A percentile compares a stretch with the other conserved stretches of the same genome.
These are phyloP conservation scores for Panagrolaimus sp. DNA, from an alignment of 1,140 invertebrate species.

Conservation along the genomic window DNA sequence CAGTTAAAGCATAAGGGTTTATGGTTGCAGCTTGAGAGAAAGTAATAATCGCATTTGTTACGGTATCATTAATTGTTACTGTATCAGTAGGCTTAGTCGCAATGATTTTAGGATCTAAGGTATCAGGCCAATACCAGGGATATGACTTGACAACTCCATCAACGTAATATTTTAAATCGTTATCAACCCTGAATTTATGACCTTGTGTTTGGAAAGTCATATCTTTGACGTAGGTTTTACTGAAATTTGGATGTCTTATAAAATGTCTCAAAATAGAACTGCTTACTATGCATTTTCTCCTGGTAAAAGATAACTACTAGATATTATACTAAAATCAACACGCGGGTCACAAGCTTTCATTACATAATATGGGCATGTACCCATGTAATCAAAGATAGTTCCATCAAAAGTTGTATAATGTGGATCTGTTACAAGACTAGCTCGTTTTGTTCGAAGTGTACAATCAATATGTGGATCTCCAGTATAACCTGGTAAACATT, in stretches of 20 bases:
- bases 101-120: not conserved
- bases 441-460: not conserved
- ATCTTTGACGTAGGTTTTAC: not conserved
- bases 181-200: not conserved
- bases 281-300: too few relatives aligned
- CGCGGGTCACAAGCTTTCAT: not conserved
- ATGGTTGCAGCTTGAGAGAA: not conserved
- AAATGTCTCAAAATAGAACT: too few relatives aligned
- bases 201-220: not conserved
- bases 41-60: not conserved
- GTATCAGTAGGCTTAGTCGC: not conserved
- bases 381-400: not conserved
- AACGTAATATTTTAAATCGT: not conserved
- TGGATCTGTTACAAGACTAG: not conserved
- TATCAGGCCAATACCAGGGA: too few relatives aligned
- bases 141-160: not conserved
- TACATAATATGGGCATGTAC: not conserved
- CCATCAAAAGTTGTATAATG: slow-evolving; percentile 4
- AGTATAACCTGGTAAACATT: not conserved
- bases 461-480: not conserved
- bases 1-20: not conserved
- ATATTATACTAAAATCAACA: too few relatives aligned
- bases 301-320: too few relatives aligned
- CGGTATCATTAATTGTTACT: not conserved
- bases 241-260: too few relatives aligned